Evolutionary conservation across 2,113 vertebrate genomes (phyloP).

Genomic region (Eublepharis macularius): DNA sequence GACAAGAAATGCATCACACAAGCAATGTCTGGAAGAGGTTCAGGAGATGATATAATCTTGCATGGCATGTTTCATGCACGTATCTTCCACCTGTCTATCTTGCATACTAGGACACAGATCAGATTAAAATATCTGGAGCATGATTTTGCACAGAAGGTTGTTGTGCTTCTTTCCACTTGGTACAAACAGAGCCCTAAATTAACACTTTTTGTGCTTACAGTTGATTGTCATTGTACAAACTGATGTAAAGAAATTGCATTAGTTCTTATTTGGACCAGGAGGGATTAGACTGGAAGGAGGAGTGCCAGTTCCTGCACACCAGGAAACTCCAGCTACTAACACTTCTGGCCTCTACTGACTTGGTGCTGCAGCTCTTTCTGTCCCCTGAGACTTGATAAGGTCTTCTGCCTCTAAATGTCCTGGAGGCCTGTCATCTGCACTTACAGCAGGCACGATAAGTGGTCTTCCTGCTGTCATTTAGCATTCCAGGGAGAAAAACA

Average conservation of each 20-base stretch:
- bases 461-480: not conserved
- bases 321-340: not conserved
- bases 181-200: not conserved
- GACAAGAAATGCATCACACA: not conserved
- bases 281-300: not conserved
- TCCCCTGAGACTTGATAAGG: not conserved
- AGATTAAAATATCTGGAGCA: conserved; percentile 19
- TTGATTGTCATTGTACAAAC: not conserved
- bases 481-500: not conserved
- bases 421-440: not conserved
- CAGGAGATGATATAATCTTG: not conserved
- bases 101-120: not conserved
- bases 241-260: fast-evolving
- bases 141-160: not conserved
- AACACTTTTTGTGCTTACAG: not conserved
- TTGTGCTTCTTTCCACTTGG: not conserved
- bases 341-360: not conserved
- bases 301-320: not conserved
- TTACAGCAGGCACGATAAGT: conserved; percentile 15
- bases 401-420: conserved; percentile 19
- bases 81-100: conserved; percentile 16
- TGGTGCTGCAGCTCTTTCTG: not conserved
- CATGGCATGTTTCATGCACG: conserved; percentile 19
- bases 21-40: conserved; percentile 3
- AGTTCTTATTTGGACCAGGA: not conserved